Evolutionary conservation across 2,888 invertebrate genomes (phyloP).

Genomic region (Tachystola acroxantha): DNA sequence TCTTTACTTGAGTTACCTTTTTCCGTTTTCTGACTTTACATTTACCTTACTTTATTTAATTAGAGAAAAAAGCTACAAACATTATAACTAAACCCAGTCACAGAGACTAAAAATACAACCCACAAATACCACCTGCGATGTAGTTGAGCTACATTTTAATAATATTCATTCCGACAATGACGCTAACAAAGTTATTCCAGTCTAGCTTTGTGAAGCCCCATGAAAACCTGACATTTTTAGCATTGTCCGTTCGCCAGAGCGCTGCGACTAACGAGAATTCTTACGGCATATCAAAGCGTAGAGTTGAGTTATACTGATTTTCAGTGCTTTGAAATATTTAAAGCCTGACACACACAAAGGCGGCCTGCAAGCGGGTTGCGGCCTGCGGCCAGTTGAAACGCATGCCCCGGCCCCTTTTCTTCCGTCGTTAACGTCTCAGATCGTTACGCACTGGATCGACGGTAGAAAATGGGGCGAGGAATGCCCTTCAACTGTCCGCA

Average conservation of each 20-base stretch:
- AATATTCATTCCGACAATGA: conserved; percentile 28
- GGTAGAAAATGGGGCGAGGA: too few relatives aligned
- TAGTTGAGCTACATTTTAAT: conserved; percentile 14
- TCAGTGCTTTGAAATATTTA: conserved; percentile 4
- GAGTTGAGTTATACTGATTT: conserved; percentile 9
- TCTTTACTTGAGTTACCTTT: too few relatives aligned
- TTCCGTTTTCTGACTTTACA: too few relatives aligned
- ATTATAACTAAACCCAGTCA: neutral
- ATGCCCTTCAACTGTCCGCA: too few relatives aligned
- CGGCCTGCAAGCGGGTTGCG: too few relatives aligned
- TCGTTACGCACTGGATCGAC: too few relatives aligned
- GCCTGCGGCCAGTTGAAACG: too few relatives aligned
- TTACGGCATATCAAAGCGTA: conserved; percentile 7
- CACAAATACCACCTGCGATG: neutral
- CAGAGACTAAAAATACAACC: neutral
- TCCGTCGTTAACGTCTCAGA: too few relatives aligned
- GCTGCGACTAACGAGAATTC: conserved; percentile 22
- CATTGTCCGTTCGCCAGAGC: conserved; percentile 20
- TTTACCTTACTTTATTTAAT: too few relatives aligned
- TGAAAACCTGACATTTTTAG: conserved; percentile 27
- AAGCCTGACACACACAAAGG: too few relatives aligned
- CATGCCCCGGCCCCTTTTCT: too few relatives aligned
- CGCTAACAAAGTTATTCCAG: conserved; percentile 32
- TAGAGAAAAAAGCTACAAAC: too few relatives aligned
- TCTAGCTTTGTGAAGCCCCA: conserved; percentile 19